These are phyloP conservation scores for Nyctibius bracteatus DNA, from an alignment of 2,113 vertebrate genomes.

Conservation along the genomic window DNA sequence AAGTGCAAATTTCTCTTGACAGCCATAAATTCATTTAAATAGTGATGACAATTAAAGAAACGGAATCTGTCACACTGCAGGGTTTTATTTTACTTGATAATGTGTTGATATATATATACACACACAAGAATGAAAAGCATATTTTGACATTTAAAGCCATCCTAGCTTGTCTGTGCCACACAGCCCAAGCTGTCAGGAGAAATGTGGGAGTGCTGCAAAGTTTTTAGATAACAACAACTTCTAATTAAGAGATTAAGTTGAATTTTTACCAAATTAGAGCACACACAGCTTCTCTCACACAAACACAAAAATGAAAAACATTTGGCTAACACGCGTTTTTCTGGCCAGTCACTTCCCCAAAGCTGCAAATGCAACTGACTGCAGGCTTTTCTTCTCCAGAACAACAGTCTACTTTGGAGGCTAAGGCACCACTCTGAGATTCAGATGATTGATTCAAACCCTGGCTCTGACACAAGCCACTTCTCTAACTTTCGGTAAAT, in stretches of 20 bases:
- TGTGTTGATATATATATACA: neutral
- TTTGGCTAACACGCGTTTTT: neutral
- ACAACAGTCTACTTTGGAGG: neutral
- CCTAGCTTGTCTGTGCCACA: constrained; percentile 1
- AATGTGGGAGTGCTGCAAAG: constrained; percentile 29
- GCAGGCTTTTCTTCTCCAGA: neutral
- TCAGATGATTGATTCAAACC: neutral
- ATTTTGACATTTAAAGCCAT: constrained; percentile 55
- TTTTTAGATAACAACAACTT: constrained; percentile 43
- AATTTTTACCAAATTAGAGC: constrained; percentile 3
- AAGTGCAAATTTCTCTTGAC: constrained; percentile 10
- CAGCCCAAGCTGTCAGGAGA: constrained; percentile 36
- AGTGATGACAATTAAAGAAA: constrained; percentile 33
- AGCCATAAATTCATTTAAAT: constrained; percentile 2
- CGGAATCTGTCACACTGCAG: neutral
- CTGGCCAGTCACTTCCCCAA: neutral
- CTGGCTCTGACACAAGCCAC: neutral
- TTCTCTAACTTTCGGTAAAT: neutral
- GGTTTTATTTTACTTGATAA: constrained; percentile 28
- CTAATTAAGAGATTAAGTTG: constrained; percentile 8
- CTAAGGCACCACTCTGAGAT: neutral
- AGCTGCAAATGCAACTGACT: neutral
- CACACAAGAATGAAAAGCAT: constrained; percentile 24
- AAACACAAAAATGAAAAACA: neutral
- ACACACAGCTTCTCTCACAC: neutral